Base-by-base conservation (phyloP, 2,797 vertebrate genomes). In the Hydrophis major region DNA sequence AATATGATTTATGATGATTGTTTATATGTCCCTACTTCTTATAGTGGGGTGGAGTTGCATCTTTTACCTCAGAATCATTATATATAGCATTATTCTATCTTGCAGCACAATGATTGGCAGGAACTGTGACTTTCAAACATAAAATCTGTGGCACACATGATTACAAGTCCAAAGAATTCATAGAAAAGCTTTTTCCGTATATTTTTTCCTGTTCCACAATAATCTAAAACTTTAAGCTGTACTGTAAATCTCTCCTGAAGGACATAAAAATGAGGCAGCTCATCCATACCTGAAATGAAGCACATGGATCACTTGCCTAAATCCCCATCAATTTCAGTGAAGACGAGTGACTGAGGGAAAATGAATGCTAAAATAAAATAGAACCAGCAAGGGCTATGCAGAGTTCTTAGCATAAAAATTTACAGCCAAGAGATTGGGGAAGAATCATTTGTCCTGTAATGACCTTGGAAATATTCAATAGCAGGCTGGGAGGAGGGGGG, bases 361-460 rank as follows among this genome's bases (percentile, higher is more conserved):
- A 93, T 92, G 94, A 92, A 69, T 78, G 12, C 47, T 4, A 63
- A 90, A 94, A 89, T 96, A 88, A 94, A 94, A 94, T 94, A 86
- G 93, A 95, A 93, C 88, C 86, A 90, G 90, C 91, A 95, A 95
- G 89, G 90, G 89, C 94, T 93, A 91, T 90, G 90, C 90, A 5
- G 74, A 93, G 92, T 93, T 95, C 94, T 94, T 96, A 96, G 94
- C 95, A 94, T 94, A 94, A 95, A 93, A 92, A 95, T 95, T 86
- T 86, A 59, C 89, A 95, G 94, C 93, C 32, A 91, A 93, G 92
- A 95, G 89, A 94, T 94, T 93, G 93, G 91, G 87, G 88, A 94
- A 92, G 88, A 95, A 89, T 22, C 37, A 86, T 90, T 59, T 61
- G 11, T 91, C 87, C 86, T 56, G 42, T 3, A 87, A 92, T 83